A percentile compares a stretch with the other conserved stretches of the same genome.
Conservation (phyloP, 2,113 vertebrate genomes). For the Perccottus glenii region DNA sequence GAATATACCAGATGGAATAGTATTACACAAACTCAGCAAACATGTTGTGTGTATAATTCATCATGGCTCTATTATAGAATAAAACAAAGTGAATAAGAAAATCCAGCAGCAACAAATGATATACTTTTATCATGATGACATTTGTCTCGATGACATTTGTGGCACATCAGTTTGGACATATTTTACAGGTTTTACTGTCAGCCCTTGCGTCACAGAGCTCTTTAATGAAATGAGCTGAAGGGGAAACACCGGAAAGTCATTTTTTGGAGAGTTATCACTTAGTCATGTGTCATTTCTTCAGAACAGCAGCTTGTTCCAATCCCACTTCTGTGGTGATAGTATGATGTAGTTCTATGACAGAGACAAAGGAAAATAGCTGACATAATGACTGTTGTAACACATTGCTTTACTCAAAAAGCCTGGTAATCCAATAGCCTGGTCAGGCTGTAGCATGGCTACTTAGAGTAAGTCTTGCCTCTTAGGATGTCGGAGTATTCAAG, state of each 20-base stretch:
- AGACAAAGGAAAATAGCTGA: too few relatives aligned
- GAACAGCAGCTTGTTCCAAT: background rate
- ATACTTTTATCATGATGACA: background rate
- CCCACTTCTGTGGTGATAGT: too few relatives aligned
- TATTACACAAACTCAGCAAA: background rate
- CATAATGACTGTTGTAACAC: too few relatives aligned
- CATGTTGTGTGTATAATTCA: background rate
- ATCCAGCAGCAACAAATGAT: background rate
- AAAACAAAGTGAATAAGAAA: background rate
- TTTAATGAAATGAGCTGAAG: slow-evolving; percentile 22
- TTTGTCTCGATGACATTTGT: too few relatives aligned
- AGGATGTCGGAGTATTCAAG: too few relatives aligned
- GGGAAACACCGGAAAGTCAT: background rate
- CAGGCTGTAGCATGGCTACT: too few relatives aligned
- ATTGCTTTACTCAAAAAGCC: too few relatives aligned
- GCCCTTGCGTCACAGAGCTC: slow-evolving; percentile 10
- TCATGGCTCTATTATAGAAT: background rate
- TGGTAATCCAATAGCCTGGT: too few relatives aligned
- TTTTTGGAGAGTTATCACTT: background rate
- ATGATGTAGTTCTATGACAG: too few relatives aligned
- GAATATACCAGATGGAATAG: slow-evolving; percentile 39
- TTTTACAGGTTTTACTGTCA: slow-evolving; percentile 7
- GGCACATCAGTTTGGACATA: slow-evolving; percentile 12
- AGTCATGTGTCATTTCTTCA: background rate
- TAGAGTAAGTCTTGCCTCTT: too few relatives aligned